A percentile compares a stretch with the other conserved stretches of the same genome.
Conservation (phyloP, 2,888 invertebrate species). For the Meiosimyza platycephala region DNA sequence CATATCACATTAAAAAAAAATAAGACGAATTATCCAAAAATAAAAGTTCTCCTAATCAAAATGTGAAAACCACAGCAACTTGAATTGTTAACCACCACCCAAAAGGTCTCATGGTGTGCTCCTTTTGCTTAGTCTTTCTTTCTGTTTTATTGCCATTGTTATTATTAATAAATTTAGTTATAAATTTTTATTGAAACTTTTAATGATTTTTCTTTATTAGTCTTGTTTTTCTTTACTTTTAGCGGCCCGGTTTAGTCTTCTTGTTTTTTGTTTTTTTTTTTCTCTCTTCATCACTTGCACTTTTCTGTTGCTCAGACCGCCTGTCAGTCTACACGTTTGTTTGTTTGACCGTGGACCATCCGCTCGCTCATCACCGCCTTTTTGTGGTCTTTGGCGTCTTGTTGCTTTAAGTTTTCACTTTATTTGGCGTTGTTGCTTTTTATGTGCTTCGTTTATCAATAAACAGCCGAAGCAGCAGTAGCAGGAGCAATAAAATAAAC, state of each 20-base stretch:
- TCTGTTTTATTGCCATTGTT: not conserved
- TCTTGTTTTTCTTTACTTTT: slow-evolving; percentile 27
- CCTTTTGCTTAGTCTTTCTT: too few species aligned
- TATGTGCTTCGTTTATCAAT: slow-evolving; percentile 8
- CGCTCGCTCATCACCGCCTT: not conserved
- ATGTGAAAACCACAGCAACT: too few species aligned
- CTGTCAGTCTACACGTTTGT: too few species aligned
- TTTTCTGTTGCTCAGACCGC: not conserved
- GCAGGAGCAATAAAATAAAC: too few species aligned
- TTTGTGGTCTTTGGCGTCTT: not conserved
- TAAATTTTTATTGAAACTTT: slow-evolving; percentile 14
- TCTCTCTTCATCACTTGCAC: not conserved
- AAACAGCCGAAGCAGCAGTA: not conserved
- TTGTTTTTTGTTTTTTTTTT: not conserved
- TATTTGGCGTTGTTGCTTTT: slow-evolving; percentile 1
- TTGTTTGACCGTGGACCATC: slow-evolving; percentile 4
- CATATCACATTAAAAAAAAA: too few species aligned
- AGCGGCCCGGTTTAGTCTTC: slow-evolving; percentile 21
- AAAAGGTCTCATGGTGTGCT: too few species aligned
- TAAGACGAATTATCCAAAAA: too few species aligned
- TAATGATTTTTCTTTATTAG: slow-evolving; percentile 7
- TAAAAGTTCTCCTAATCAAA: too few species aligned
- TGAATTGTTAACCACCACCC: too few species aligned
- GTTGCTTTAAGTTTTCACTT: not conserved
- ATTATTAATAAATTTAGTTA: not conserved